Conservation (phyloP, 2,113 vertebrate species). For the Haemorhous mexicanus region DNA sequence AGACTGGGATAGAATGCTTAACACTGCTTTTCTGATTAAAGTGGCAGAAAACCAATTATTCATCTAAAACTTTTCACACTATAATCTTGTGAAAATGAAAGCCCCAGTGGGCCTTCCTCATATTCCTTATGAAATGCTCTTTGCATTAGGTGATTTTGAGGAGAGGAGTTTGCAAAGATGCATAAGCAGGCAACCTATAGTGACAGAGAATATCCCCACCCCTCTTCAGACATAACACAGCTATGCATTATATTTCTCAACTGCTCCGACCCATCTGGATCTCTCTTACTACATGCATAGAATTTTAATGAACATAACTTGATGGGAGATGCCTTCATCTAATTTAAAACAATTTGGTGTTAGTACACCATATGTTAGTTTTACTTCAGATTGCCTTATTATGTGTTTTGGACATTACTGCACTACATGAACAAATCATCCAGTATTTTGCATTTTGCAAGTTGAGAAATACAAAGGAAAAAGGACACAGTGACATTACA, state of each 20-base stretch:
- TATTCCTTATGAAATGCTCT: background rate
- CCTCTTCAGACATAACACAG: background rate
- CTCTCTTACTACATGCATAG: background rate
- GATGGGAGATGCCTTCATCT: background rate
- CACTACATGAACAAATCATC: background rate
- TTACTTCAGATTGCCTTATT: background rate
- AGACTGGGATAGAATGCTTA: background rate
- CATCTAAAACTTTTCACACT: background rate
- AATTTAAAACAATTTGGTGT: background rate
- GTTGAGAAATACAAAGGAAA: slow-evolving; percentile 43
- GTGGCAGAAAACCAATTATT: background rate
- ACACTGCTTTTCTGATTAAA: background rate
- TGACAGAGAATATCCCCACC: background rate
- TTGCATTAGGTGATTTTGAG: slow-evolving; percentile 3
- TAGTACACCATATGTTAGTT: background rate
- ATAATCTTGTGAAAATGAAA: background rate
- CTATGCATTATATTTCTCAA: slow-evolving; percentile 50
- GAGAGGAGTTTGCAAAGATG: background rate
- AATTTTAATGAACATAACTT: background rate
- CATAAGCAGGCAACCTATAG: background rate
- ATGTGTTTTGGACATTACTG: background rate
- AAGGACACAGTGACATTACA: background rate
- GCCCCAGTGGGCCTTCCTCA: background rate
- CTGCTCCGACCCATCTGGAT: background rate
- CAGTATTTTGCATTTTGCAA: background rate